phyloP scores from a whole-genome alignment of 2,113 vertebrate genomes.

The Pseudorasbora parva region DNA sequence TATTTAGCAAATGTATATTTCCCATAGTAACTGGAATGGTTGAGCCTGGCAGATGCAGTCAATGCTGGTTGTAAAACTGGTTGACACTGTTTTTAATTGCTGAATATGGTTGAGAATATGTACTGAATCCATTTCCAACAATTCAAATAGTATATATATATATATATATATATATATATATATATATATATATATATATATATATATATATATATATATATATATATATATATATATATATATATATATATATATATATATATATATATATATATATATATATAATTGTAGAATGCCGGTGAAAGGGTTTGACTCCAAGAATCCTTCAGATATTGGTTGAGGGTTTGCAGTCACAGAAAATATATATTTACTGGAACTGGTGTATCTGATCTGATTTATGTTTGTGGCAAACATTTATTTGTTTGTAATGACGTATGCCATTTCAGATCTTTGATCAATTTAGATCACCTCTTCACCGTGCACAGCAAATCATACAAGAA shows the following conservation, averaged over 20 bases:
- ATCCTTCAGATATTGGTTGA: background rate
- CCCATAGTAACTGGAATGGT: background rate
- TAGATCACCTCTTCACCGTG: background rate
- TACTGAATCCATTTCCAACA: background rate
- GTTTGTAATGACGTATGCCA: background rate
- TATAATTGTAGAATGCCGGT: background rate
- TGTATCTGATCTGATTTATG: background rate
- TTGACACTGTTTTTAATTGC: background rate
- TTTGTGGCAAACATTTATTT: background rate
- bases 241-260: too few species aligned
- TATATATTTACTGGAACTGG: background rate
- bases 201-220: too few species aligned
- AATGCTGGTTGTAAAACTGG: background rate
- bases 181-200: too few species aligned
- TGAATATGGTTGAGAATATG: background rate
- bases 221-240: too few species aligned
- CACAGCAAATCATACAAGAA: background rate
- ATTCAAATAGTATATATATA: too few species aligned
- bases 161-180: too few species aligned
- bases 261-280: too few species aligned
- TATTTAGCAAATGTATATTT: too few species aligned
- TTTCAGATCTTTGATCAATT: background rate
- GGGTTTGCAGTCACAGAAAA: background rate
- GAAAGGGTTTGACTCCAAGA: background rate
- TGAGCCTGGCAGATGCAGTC: background rate